Evolutionary conservation across 2,888 invertebrate genomes (phyloP).

Genomic region (Brenthis daphne): DNA sequence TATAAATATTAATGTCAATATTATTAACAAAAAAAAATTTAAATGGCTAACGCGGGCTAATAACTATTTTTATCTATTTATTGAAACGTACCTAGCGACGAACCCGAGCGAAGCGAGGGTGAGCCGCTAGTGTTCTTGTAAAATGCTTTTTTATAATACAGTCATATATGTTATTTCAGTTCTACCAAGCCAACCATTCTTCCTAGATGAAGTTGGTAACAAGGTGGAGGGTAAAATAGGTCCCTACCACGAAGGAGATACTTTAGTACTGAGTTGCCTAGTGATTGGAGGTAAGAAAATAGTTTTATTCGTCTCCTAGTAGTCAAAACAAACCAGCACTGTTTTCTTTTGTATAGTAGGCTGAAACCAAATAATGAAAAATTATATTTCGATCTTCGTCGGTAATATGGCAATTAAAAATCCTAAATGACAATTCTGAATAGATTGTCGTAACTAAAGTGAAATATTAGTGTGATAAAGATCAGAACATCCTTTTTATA

Average conservation of each 20-base stretch:
- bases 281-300: conserved; percentile 80
- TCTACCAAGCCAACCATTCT: conserved; percentile 76
- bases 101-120: too few species aligned
- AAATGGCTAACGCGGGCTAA: too few species aligned
- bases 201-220: conserved; percentile 74
- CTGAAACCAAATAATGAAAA: not conserved
- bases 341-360: not conserved
- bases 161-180: conserved; percentile 55
- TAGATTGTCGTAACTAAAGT: too few species aligned
- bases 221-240: conserved; percentile 75
- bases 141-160: not conserved
- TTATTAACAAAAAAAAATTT: too few species aligned
- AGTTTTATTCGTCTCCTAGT: not conserved
- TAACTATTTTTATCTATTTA: too few species aligned
- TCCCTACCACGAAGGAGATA: conserved; percentile 83
- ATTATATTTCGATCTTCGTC: not conserved
- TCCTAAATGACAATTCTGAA: too few species aligned
- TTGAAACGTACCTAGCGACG: too few species aligned
- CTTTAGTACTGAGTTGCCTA: conserved; percentile 78
- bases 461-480: too few species aligned
- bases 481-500: too few species aligned
- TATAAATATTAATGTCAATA: too few species aligned
- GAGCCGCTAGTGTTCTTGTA: too few species aligned
- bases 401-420: too few species aligned
- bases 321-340: not conserved